These are phyloP conservation scores for Tringa solitaria DNA, from an alignment of 2,113 vertebrate genomes.

Conservation along the genomic window DNA sequence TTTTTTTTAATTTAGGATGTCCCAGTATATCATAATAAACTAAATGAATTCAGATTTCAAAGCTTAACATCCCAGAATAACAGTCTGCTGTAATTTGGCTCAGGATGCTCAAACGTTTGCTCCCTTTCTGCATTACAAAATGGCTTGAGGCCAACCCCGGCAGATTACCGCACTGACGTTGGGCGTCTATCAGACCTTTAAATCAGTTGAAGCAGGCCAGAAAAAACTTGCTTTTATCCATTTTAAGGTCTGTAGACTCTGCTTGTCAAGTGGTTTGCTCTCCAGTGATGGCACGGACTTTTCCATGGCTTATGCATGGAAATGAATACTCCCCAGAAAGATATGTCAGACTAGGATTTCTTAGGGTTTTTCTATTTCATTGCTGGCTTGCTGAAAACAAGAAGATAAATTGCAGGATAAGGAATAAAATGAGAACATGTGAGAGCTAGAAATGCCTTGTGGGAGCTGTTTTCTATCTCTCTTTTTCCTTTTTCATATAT, in stretches of 20 bases:
- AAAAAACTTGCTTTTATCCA: conserved; percentile 39
- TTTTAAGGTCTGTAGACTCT: background rate
- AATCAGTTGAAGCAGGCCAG: conserved; percentile 38
- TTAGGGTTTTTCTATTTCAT: background rate
- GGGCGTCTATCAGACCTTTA: conserved; percentile 41
- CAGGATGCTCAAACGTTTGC: background rate
- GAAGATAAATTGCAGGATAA: conserved; percentile 17
- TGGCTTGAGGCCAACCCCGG: conserved; percentile 35
- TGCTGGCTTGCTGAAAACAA: conserved; percentile 33
- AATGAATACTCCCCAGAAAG: conserved; percentile 32
- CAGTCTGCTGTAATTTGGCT: conserved; percentile 39
- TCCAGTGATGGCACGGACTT: conserved; percentile 34
- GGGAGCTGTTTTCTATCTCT: background rate
- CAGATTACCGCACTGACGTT: background rate
- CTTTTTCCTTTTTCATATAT: background rate
- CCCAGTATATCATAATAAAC: background rate
- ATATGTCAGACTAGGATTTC: background rate
- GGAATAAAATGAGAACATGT: conserved; percentile 8
- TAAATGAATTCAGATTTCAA: conserved; percentile 52
- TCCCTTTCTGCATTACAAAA: conserved; percentile 7
- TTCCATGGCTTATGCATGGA: background rate
- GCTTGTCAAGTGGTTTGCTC: background rate
- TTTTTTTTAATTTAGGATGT: background rate
- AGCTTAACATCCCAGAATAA: conserved; percentile 13
- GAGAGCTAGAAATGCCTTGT: background rate